Base-by-base conservation (phyloP, 2,113 vertebrate species). In the Nannobrachium achirus region DNA sequence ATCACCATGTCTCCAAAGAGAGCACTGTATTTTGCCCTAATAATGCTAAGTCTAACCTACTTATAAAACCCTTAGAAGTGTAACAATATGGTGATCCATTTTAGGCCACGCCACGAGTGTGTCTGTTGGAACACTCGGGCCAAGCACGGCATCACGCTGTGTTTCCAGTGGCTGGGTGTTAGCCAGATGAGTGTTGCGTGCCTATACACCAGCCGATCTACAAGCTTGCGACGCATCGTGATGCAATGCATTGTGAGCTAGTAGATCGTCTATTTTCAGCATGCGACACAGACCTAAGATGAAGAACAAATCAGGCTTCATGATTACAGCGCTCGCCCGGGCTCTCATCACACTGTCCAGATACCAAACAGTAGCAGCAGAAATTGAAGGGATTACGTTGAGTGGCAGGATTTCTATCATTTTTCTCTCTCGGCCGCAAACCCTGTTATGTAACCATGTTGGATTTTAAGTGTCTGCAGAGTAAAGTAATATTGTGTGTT, bases 301-400 rank as follows among this genome's bases (percentile, higher is more conserved):
- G 25, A 33, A 33, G 25, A 3, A 33, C 25, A 33, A 33, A 33
- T 33, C 25, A 33, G 25, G 25, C 6, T 33, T 33, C 3, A 78
- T 84, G 86, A 89, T 87, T 86, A 86, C 72, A 76, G 71, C 69
- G 71, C 70, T 46, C 53, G 69, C n/a, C 63, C 13, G 11, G 69
- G 66, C 77, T 42, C 25, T 72, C 25, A 74, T 77, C 79, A 70
- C 66, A 69, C 60, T 48, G 62, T 68, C 64, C 48, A 65, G 44
- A 74, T 80, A 84, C 76, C 74, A 90, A 89, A 86, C 81, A 72
- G 73, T 79, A 77, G 84, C 71, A 13, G 66, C 15, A 62, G 75
- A 78, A 84, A 86, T 75, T 74, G 84, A 81, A 78, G 73, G 88
- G 87, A 89, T 89, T 91, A 87, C 73, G 75, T 69, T 85, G 84